A percentile compares a stretch with the other conserved stretches of the same genome.
phyloP scores from a whole-genome alignment of 2,888 invertebrate genomes.

The Chrysina gloriosa region DNA sequence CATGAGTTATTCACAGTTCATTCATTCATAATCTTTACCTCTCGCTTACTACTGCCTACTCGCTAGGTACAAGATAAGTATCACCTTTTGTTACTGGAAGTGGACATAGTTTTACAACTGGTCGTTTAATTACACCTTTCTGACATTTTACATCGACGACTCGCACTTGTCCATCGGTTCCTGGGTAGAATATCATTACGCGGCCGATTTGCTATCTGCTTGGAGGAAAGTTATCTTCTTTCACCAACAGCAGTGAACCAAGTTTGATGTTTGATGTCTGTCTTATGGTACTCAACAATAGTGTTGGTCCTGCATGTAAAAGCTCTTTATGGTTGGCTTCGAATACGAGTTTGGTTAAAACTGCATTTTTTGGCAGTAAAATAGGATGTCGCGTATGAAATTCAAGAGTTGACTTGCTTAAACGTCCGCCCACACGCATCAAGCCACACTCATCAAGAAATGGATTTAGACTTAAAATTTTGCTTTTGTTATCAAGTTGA shows the following conservation, averaged over 20 bases:
- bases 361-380: conserved; percentile 42
- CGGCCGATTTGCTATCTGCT: background rate
- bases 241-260: background rate
- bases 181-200: conserved; percentile 7
- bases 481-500: conserved; percentile 2
- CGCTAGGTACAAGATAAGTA: background rate
- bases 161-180: conserved; percentile 5
- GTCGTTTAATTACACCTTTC: background rate
- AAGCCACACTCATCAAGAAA: conserved; percentile 45
- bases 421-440: conserved; percentile 46
- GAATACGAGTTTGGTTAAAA: conserved; percentile 46
- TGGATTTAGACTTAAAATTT: conserved; percentile 40
- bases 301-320: conserved; percentile 42
- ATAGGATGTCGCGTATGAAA: conserved; percentile 45
- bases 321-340: conserved; percentile 41
- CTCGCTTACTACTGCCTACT: background rate
- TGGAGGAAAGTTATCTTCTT: conserved; percentile 24
- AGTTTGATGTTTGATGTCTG: background rate
- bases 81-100: background rate
- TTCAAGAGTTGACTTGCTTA: conserved; percentile 27
- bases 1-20: background rate
- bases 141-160: background rate
- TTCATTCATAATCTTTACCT: too few species aligned
- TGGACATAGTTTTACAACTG: background rate
- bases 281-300: background rate